Evolutionary conservation across 2,888 invertebrate species (phyloP).

Genomic region (Alloscopus bannaensis): DNA sequence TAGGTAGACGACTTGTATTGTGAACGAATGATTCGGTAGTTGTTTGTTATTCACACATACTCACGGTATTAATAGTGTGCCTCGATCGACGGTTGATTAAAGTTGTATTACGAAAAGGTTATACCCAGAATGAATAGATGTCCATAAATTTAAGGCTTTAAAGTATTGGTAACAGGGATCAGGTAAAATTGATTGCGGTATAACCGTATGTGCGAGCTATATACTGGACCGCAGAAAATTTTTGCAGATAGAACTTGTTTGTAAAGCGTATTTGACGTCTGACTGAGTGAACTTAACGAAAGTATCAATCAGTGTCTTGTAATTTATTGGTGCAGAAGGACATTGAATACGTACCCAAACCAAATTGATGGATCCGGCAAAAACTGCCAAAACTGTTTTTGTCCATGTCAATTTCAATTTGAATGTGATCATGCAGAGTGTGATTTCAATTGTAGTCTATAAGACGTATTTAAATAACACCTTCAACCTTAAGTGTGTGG

Average conservation of each 20-base stretch:
- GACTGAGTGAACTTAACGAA: constrained; percentile 56
- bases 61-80: constrained; percentile 22
- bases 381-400: constrained; percentile 2
- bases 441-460: constrained; percentile 29
- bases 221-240: neutral
- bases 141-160: too few relatives aligned
- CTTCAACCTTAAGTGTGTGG: too few relatives aligned
- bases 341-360: constrained; percentile 12
- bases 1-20: neutral
- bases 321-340: constrained; percentile 12
- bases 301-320: constrained; percentile 61
- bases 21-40: constrained; percentile 1
- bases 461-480: neutral
- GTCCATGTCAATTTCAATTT: constrained; percentile 23
- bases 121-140: too few relatives aligned
- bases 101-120: too few relatives aligned
- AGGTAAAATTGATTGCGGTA: neutral
- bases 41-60: neutral
- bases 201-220: constrained; percentile 1
- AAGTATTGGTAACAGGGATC: constrained; percentile 32
- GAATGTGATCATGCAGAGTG: constrained; percentile 59
- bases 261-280: neutral
- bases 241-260: neutral
- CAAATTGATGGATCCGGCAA: constrained; percentile 1
- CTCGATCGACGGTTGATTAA: too few relatives aligned